Conservation (phyloP, 2,888 invertebrate species). For the Caenorhabditis wallacei region DNA sequence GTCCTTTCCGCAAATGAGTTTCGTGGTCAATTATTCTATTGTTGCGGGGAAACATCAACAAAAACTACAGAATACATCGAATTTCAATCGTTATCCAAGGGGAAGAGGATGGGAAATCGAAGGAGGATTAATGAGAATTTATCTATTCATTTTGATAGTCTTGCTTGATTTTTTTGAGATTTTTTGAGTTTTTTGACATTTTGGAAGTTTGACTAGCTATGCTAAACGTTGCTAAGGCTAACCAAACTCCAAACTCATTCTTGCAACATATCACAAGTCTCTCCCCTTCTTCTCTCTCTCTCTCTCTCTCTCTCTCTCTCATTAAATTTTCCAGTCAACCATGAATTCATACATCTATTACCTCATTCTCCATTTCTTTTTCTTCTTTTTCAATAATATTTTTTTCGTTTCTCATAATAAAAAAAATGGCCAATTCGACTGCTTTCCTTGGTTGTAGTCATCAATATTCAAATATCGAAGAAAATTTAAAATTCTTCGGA, state of each 20-base stretch:
- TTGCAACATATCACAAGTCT: too few relatives aligned
- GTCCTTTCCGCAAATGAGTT: slow-evolving; percentile 1
- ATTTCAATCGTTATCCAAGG: not conserved
- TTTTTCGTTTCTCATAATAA: not conserved
- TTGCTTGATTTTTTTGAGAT: not conserved
- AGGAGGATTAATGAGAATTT: not conserved
- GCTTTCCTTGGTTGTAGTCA: slow-evolving; percentile 42
- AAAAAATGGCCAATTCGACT: slow-evolving; percentile 45
- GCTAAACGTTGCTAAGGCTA: too few relatives aligned
- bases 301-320: too few relatives aligned
- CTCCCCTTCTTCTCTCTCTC: too few relatives aligned
- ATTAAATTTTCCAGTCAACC: too few relatives aligned
- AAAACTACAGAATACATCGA: not conserved
- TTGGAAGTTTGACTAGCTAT: too few relatives aligned
- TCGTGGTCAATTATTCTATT: not conserved
- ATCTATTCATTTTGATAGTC: not conserved
- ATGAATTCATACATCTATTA: too few relatives aligned
- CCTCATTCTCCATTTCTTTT: not conserved
- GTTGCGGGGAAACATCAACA: not conserved
- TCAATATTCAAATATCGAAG: slow-evolving; percentile 19
- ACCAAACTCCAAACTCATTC: too few relatives aligned
- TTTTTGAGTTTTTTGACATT: too few relatives aligned
- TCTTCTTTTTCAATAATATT: not conserved
- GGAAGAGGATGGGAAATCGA: not conserved
- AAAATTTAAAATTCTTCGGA: slow-evolving; percentile 35